phyloP scores from a whole-genome alignment of 1,140 invertebrate genomes.

The Pogonognathellus flavescens region DNA sequence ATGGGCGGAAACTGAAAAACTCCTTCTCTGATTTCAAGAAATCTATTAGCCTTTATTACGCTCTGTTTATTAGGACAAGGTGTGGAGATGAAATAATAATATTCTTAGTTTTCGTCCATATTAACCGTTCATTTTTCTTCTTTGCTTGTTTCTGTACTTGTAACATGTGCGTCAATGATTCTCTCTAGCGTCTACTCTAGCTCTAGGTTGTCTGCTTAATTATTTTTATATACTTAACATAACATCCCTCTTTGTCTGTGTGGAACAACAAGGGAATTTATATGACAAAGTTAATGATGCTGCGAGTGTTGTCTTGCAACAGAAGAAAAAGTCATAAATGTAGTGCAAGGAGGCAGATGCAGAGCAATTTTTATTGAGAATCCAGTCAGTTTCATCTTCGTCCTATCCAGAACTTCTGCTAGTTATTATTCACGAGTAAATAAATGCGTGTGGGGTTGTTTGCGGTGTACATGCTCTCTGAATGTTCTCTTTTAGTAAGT shows the following conservation, averaged over 20 bases:
- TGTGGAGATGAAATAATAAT: slow-evolving; percentile 44
- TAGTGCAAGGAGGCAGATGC: background rate
- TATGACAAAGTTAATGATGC: slow-evolving; percentile 22
- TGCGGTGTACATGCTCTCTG: background rate
- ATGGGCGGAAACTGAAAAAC: slow-evolving; percentile 25
- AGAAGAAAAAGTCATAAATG: background rate
- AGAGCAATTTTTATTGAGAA: background rate
- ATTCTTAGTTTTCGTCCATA: slow-evolving; percentile 7
- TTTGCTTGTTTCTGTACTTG: background rate
- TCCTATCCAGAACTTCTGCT: background rate
- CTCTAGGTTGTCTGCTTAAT: too few relatives aligned
- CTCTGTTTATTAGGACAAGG: slow-evolving; percentile 42
- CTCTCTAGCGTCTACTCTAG: too few relatives aligned
- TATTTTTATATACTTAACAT: too few relatives aligned
- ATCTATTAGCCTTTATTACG: slow-evolving; percentile 47
- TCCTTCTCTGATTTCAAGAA: slow-evolving; percentile 40
- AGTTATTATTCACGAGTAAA: background rate
- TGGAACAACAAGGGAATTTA: too few relatives aligned
- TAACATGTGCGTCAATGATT: too few relatives aligned
- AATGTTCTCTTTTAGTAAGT: too few relatives aligned
- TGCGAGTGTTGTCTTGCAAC: background rate
- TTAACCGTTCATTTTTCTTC: background rate
- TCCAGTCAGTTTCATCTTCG: background rate
- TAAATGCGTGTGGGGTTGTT: background rate
- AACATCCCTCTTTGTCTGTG: too few relatives aligned